phyloP scores from a whole-genome alignment of 2,888 invertebrate genomes.

The Lycaena phlaeas region DNA sequence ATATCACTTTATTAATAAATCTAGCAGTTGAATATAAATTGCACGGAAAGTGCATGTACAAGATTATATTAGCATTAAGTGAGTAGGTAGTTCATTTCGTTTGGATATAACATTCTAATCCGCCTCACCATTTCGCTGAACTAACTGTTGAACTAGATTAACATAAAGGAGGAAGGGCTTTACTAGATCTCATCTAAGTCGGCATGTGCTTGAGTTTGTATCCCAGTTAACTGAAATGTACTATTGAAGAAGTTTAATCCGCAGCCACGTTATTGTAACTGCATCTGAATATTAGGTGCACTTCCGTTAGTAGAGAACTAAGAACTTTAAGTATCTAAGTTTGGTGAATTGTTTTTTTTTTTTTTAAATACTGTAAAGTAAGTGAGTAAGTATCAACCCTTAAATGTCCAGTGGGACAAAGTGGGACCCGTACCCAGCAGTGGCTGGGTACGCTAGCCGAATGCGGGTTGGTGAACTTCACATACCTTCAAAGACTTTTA shows the following conservation, averaged over 20 bases:
- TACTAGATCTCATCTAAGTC: conserved; percentile 11
- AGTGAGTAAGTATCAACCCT: no score
- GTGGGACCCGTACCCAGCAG: no score
- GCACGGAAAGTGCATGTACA: no score
- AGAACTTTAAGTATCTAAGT: no score
- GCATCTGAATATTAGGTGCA: conserved; percentile 1
- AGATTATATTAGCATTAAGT: neutral
- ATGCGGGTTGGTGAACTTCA: no score
- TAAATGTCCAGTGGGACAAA: no score
- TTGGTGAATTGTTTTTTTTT: neutral
- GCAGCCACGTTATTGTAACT: conserved; percentile 7
- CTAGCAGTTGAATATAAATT: no score
- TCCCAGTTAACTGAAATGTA: conserved; percentile 11
- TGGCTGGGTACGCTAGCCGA: no score
- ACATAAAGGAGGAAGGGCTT: conserved; percentile 11
- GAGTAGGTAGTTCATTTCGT: conserved; percentile 3
- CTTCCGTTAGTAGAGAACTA: neutral
- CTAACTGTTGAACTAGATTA: conserved; percentile 13
- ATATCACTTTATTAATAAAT: no score
- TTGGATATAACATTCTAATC: conserved; percentile 10
- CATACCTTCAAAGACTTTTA: no score
- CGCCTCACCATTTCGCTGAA: conserved; percentile 10
- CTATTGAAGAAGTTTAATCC: conserved; percentile 10
- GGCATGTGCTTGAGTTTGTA: conserved; percentile 11
- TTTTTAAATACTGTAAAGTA: no score